Base-by-base conservation (phyloP, 2,113 vertebrate species). In the Corythaeola cristata region DNA sequence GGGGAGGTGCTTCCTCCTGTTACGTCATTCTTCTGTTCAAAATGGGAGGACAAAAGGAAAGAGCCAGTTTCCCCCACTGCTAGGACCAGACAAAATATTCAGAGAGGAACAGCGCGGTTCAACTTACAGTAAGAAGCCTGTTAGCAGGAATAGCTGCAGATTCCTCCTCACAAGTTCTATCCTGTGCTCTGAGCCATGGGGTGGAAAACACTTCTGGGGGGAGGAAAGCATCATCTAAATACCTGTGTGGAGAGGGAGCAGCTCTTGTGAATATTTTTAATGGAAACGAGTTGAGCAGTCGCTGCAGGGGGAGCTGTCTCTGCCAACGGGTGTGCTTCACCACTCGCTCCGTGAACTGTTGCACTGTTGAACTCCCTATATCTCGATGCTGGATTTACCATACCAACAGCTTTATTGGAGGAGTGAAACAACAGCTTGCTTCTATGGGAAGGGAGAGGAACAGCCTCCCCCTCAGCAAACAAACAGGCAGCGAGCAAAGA, bases 381-480 rank as follows among this genome's bases (percentile, higher is more conserved):
- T 76, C 90, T 89, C 11, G 0, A 6, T 39, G 78, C 72, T 79
- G 90, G 74, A 49, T 84, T 83, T 80, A 28, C 88, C 74, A 35
- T 27, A 37, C 86, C 82, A 80, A 89, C 94, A 92, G 94, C 89
- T 92, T 94, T 83, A 28, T 53, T 0, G 21, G 89, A 78, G 83
- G 92, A 95, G 90, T 52, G 84, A 87, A 92, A 85, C 64, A 62
- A 60, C 92, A 93, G 78, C 91, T 95, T 88, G 68, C 59, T 80
- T 71, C 44, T 26, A 33, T 0, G n/a, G 89, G 83, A 76, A 89
- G 80, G 82, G 85, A 91, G 55, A 86, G 79, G 76, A 95, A 28
- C 52, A 86, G 71, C 45, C 86, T 28, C 53, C 33, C 77, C 85
- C 41, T 83, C 76, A 85, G 66, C 82, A 80, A 79, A 9, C 59